Base-by-base conservation (phyloP, 2,113 vertebrate species). In the Sterna hirundo region DNA sequence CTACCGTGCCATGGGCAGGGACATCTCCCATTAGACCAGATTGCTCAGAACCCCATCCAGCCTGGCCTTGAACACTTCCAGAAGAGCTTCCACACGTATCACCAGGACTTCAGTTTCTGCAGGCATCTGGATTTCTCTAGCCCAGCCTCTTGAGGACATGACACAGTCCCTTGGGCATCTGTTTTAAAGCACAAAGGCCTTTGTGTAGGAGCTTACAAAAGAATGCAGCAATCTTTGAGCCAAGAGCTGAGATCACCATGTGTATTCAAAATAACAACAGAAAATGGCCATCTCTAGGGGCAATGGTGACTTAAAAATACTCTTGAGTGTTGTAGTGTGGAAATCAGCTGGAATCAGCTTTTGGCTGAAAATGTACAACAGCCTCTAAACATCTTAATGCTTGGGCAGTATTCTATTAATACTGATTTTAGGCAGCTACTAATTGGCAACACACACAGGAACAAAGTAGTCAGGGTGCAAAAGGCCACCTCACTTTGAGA, bases 201-300 rank as follows among this genome's bases (percentile, higher is more conserved):
- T 94, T 88, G 68, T 88, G 64, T 19, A 71, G 21, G 5, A 69
- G 27, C 49, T 74, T 66, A 65, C 12, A 42, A 58, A 94, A 88
- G 22, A 90, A 88, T n/a, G 46, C n/a, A 91, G 52, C 65, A 54
- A 34, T 44, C 60, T 88, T 79, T 78, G 51, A 89, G 93, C 69
- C 93, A 96, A 96, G 65, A 79, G 26, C 38, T 96, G 89, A 96
- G 84, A 79, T 96, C 94, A 94, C 20, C 22, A 14, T 30, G 15
- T 83, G 17, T 65, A 47, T 84, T 86, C 51, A 75, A 95, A 92
- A 86, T 51, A 71, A 49, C 64, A 86, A 82, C 29, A 64, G 57
- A 93, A 89, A 89, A 52, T 10, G 4, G 8, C 38, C 32, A 47
- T 84, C 46, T 93, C 69, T 44, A 44, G 61, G 32, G 68, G 5